A percentile compares a stretch with the other conserved stretches of the same genome.
Conservation (phyloP, 2,113 vertebrate species). For the Lepus timidus region DNA sequence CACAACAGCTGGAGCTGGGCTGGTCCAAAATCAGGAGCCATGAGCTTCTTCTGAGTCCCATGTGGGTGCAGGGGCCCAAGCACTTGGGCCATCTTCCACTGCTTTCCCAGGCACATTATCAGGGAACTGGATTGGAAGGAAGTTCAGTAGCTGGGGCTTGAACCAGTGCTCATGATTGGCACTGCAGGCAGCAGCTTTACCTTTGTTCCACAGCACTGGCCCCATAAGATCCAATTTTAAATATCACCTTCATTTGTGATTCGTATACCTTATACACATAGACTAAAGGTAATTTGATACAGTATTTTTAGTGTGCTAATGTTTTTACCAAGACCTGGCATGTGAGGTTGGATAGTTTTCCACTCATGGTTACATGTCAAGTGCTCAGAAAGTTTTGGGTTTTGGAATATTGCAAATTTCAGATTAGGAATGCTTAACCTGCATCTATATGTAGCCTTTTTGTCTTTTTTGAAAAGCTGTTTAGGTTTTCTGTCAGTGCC, state of each 20-base stretch:
- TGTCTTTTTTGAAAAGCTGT: conserved; percentile 4
- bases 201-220: too few relatives aligned
- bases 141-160: too few relatives aligned
- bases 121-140: too few relatives aligned
- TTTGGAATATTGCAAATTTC: background rate
- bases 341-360: background rate
- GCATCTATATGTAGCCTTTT: background rate
- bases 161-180: too few relatives aligned
- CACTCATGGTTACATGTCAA: background rate
- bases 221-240: background rate
- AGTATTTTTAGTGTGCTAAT: background rate
- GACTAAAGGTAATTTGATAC: background rate
- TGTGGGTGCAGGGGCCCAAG: too few relatives aligned
- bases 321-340: background rate
- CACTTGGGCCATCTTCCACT: too few relatives aligned
- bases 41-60: too few relatives aligned
- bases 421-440: background rate
- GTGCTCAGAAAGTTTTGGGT: background rate
- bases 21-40: too few relatives aligned
- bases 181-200: too few relatives aligned
- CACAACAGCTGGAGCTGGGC: too few relatives aligned
- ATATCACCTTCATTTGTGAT: background rate
- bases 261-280: background rate
- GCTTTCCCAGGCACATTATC: too few relatives aligned
- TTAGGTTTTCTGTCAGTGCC: conserved; percentile 17